Conservation (phyloP, 2,888 invertebrate species). For the Halocaridina rubra region DNA sequence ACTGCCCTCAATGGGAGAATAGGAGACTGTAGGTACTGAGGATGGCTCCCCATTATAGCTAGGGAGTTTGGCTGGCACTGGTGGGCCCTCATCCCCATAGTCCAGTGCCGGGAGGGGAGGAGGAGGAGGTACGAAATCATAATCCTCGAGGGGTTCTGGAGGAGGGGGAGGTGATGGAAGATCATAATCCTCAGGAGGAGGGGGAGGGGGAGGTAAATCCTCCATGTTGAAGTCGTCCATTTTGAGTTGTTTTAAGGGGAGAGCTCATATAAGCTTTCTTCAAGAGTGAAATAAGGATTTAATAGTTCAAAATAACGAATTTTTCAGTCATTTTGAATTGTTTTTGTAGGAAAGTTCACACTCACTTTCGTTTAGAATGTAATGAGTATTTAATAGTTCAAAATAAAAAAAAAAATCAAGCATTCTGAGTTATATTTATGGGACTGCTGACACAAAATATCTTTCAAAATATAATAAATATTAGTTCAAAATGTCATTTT, state of each 20-base stretch:
- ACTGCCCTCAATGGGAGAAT: not conserved
- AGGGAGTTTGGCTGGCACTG: not conserved
- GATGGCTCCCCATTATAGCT: not conserved
- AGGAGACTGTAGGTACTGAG: not conserved
- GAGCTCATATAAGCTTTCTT: not conserved
- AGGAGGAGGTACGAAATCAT: not conserved
- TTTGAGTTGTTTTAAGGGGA: too few relatives aligned
- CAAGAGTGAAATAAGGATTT: too few relatives aligned
- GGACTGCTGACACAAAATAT: too few relatives aligned
- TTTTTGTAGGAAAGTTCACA: too few relatives aligned
- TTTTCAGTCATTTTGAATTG: too few relatives aligned
- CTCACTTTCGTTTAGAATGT: too few relatives aligned
- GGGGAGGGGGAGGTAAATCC: not conserved
- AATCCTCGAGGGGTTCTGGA: not conserved
- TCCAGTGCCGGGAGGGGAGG: not conserved
- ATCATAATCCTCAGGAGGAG: not conserved
- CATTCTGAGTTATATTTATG: too few relatives aligned
- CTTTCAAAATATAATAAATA: too few relatives aligned
- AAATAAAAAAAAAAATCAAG: too few relatives aligned
- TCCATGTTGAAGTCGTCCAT: not conserved
- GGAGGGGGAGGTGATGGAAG: not conserved
- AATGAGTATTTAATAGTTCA: too few relatives aligned
- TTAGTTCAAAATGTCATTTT: too few relatives aligned
- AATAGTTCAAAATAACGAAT: too few relatives aligned
- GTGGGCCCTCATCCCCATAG: not conserved